Evolutionary conservation across 1,140 invertebrate genomes (phyloP), one percentile per base, ranked within the genome.

Genomic region (Drosophila equinoxialis): DNA sequence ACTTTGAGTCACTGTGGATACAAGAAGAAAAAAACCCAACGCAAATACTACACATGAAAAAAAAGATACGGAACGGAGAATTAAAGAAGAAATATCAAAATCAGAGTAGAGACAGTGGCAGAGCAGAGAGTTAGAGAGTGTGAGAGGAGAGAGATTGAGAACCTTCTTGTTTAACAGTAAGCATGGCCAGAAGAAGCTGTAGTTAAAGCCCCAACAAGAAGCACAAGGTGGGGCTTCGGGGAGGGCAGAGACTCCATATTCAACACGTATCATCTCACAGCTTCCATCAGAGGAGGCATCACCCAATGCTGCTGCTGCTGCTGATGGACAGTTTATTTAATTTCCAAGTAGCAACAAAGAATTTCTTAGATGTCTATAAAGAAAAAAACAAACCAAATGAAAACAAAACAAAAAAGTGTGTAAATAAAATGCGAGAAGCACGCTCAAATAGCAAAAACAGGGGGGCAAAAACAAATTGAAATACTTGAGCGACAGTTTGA

Each of bases 291-390:
- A 35, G 54, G 59, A 35, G 54, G 37, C 37, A 39, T 57, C 60
- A 41, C 64, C 35, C 51, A 57, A 41, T 59, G 57, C 57, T 55
- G 51, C 4, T 26, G 26, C 48, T 51, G 48, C 60, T 67, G 66
- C 74, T 86, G 71, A 85, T 82, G 75, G 83, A 81, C 79, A 71
- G 70, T 81, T 81, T 86, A 78, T 86, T 85, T 86, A 78, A 85
- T 79, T 82, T 78, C 51, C 65, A 55, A 86, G 62, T 58, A 65
- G 75, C 61, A 64, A 67, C 62, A 69, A 41, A 77, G 74, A 70
- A 70, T 76, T 62, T 58, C 58, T 45, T 58, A 30, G 55, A 33
- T 35, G 14, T 60, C 67, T 23, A 70, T 51, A 20, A 39, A 71
- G 65, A 1, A 51, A 5, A 23, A 10, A 39, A 39, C 13, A 39